Conservation (phyloP, 2,888 invertebrate species). For the Pantelozetes paolii region DNA sequence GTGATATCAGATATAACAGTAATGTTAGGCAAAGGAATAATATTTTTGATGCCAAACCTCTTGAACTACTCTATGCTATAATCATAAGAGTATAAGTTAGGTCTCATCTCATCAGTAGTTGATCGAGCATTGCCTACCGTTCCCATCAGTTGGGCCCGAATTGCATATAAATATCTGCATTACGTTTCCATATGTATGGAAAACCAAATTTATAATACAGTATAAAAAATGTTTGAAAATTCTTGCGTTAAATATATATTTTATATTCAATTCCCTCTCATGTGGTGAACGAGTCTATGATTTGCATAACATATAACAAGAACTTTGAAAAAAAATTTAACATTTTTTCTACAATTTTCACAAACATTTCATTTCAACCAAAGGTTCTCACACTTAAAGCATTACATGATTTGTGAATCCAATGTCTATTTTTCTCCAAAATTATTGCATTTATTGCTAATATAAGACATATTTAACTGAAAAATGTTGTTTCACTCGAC, state of each 20-base stretch:
- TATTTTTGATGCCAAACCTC: neutral
- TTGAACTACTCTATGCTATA: conserved; percentile 4
- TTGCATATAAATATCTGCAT: conserved; percentile 24
- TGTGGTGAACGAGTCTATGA: conserved; percentile 10
- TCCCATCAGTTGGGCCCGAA: conserved; percentile 8
- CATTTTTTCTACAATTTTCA: neutral
- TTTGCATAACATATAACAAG: conserved; percentile 35
- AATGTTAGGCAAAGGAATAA: neutral
- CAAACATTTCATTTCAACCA: neutral
- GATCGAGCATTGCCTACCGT: conserved; percentile 14
- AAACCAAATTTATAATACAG: neutral
- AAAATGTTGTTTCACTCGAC: neutral
- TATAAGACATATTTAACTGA: neutral
- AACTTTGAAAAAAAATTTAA: neutral
- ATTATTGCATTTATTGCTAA: neutral
- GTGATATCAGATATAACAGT: neutral
- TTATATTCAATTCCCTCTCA: conserved; percentile 30
- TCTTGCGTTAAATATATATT: conserved; percentile 19
- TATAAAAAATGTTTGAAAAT: neutral
- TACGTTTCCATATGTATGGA: conserved; percentile 23
- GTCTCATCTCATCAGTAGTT: conserved; percentile 13
- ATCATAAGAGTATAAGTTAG: neutral
- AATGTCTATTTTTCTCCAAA: neutral
- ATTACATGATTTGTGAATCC: neutral
- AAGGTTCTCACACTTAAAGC: too few relatives aligned